Base-by-base conservation (phyloP, 2,113 vertebrate genomes). In the Anarrhichthys ocellatus region DNA sequence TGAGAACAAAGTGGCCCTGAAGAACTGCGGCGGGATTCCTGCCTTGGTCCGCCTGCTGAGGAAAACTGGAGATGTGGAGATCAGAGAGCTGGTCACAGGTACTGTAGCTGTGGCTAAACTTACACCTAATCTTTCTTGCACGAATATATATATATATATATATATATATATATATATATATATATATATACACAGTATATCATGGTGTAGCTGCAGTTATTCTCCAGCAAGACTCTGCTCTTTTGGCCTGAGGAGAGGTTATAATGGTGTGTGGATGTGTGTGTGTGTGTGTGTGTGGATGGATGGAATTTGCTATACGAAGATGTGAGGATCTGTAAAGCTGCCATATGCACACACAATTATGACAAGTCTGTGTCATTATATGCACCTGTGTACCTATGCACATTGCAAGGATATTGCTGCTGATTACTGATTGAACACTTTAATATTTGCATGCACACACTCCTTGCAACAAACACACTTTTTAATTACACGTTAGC, bases 31-130 rank as follows among this genome's bases (percentile, higher is more conserved):
- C 0, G 98, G 98, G 46, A 99, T 99, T 92, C 98, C 98, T 14
- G 98, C 97, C 0, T 94, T 99, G 89, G 98, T 99, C 75, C 96
- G 98, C 42, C 93, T 99, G 75, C 96, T 99, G 62, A 97, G 98
- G 78, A 99, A 99, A 92, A 97, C 97, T 2, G 95, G 96, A 7
- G 98, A 99, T 91, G 94, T 99, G 94, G 98, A 99, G 95, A 97
- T 99, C 92, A 96, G 96, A 93, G 98, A 99, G 93, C 95, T 99
- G 86, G 98, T 99, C 90, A 99, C 98, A 97, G 98, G 98, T 99
- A 88, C 9, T 10, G 15, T 24, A 27, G n/a, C 20, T 65, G 40
- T n/a, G 14, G 44, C 38, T 59, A 48, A 66, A 64, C 54, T 6
- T 32, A n/a, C 46, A 75, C 68, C 46, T 75, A 34, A 73, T 13